Evolutionary conservation across 2,113 vertebrate species (phyloP).

Genomic region (Psittacus erithacus): DNA sequence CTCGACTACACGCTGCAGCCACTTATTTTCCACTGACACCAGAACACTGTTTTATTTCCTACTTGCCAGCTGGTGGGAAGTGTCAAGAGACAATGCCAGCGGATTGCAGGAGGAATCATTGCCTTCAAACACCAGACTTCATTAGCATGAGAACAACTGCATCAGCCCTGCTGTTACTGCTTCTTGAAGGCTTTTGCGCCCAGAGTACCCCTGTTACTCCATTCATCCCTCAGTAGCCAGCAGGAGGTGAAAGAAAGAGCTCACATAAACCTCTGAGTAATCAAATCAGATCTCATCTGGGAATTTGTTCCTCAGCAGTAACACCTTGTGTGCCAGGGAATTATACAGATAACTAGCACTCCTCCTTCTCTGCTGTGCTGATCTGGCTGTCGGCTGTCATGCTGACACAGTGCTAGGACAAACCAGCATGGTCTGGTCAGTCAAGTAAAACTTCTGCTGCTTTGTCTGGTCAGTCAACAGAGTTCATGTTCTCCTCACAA

Average conservation of each 20-base stretch:
- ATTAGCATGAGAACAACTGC: neutral
- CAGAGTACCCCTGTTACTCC: neutral
- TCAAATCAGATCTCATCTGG: neutral
- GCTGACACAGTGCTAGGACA: neutral
- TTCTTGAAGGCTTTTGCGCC: accelerated
- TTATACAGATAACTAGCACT: neutral
- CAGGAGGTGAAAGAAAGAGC: neutral
- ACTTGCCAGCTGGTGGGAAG: constrained; percentile 38
- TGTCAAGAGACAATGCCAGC: neutral
- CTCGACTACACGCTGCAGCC: neutral
- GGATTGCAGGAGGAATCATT: neutral
- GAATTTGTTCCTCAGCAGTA: neutral
- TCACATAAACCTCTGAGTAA: neutral
- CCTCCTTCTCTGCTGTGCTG: neutral
- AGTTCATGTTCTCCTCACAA: neutral
- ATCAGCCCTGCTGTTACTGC: neutral
- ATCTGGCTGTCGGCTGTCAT: neutral
- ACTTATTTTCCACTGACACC: constrained; percentile 42
- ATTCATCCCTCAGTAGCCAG: neutral
- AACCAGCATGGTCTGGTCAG: neutral
- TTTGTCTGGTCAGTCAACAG: neutral
- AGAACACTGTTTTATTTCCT: constrained; percentile 34
- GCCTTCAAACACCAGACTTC: neutral
- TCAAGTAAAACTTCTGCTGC: neutral
- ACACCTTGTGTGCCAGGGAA: neutral